Conservation (phyloP, 2,113 vertebrate species). For the Semnornis frantzii region DNA sequence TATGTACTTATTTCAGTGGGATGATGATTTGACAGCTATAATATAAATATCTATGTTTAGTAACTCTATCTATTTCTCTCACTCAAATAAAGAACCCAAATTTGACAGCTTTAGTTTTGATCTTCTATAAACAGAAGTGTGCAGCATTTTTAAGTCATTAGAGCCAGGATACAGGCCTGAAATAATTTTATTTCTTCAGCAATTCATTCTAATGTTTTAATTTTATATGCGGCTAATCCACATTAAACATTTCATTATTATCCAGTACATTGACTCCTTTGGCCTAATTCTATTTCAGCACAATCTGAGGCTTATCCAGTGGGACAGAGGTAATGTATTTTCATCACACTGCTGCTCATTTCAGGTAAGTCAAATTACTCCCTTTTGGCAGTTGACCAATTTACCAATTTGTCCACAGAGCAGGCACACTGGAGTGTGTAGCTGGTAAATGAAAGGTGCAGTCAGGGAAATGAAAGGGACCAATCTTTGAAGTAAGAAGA, state of each 20-base stretch:
- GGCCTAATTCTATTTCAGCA: conserved; percentile 38
- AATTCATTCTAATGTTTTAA: conserved; percentile 39
- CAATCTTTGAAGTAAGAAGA: neutral
- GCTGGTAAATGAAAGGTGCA: neutral
- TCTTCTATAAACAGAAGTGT: conserved; percentile 4
- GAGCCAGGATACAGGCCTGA: conserved; percentile 21
- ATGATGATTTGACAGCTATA: neutral
- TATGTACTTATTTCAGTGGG: neutral
- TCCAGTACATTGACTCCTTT: conserved; percentile 38
- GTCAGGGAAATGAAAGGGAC: neutral
- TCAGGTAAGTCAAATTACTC: conserved; percentile 14
- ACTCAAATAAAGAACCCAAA: neutral
- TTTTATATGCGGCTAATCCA: conserved; percentile 56
- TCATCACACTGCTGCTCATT: conserved; percentile 21
- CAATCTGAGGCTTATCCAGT: neutral
- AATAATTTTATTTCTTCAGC: conserved; percentile 28
- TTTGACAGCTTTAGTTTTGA: neutral
- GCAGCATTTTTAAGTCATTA: neutral
- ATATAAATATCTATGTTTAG: neutral
- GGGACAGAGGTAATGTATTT: conserved; percentile 36
- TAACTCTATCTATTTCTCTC: neutral
- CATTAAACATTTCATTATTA: conserved; percentile 57
- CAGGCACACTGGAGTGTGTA: neutral
- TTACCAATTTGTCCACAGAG: conserved; percentile 14
- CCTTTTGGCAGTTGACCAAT: conserved; percentile 32